Percentiles rank a stretch among this genome's conserved stretches.
Conservation (phyloP, 2,797 vertebrate species). For the Malacoraja senta region DNA sequence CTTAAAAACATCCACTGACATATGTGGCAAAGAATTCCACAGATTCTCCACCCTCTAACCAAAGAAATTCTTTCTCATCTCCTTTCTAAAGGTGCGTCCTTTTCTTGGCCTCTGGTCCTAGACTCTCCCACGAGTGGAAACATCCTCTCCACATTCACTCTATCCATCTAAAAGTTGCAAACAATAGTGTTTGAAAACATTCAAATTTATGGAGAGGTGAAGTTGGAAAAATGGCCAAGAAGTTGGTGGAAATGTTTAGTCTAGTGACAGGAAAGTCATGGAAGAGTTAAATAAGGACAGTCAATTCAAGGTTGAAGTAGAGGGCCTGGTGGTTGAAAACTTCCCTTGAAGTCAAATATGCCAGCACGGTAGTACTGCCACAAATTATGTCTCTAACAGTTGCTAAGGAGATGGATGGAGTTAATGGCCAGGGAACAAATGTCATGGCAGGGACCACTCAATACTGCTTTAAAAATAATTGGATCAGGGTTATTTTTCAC, state of each 20-base stretch:
- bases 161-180: too few species aligned
- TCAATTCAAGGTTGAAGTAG: background rate
- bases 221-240: background rate
- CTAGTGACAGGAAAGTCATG: background rate
- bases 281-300: background rate
- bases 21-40: too few species aligned
- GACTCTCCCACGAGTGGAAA: too few species aligned
- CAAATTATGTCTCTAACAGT: background rate
- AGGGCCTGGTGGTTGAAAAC: background rate
- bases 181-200: background rate
- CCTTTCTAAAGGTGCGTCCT: too few species aligned
- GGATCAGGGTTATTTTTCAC: background rate
- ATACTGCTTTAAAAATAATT: background rate
- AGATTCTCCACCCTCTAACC: too few species aligned
- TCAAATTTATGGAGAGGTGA: background rate
- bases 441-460: background rate
- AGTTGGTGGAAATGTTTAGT: background rate
- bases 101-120: too few species aligned
- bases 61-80: too few species aligned
- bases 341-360: background rate
- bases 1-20: too few species aligned
- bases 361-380: too few species aligned
- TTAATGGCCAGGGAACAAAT: background rate
- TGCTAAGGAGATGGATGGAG: background rate
- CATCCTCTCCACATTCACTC: too few species aligned